These are phyloP conservation scores for Picus viridis DNA, from an alignment of 2,797 vertebrate genomes.

Conservation along the genomic window DNA sequence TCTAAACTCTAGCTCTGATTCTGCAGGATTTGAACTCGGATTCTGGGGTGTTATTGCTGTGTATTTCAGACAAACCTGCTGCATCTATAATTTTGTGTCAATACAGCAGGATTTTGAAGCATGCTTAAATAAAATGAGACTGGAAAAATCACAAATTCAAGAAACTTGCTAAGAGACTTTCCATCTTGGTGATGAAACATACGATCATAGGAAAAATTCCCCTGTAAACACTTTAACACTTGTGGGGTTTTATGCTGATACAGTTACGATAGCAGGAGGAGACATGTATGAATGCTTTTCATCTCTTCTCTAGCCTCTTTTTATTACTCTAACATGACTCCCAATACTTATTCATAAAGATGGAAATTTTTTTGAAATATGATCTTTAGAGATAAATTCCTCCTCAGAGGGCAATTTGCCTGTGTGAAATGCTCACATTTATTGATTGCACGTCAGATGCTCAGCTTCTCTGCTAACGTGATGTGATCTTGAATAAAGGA, in stretches of 20 bases:
- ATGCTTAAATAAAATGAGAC: not conserved
- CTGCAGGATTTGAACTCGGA: not conserved
- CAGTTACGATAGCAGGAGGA: not conserved
- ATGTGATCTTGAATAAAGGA: not conserved
- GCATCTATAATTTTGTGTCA: not conserved
- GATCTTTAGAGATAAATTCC: not conserved
- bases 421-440: not conserved
- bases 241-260: not conserved
- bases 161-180: not conserved
- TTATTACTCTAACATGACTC: not conserved
- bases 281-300: not conserved
- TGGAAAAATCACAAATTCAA: not conserved
- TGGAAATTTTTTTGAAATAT: not conserved
- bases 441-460: not conserved
- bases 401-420: constrained; percentile 8
- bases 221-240: not conserved
- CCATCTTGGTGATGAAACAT: not conserved
- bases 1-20: not conserved
- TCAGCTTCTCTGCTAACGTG: not conserved
- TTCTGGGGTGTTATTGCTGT: not conserved
- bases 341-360: not conserved
- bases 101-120: not conserved
- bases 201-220: not conserved
- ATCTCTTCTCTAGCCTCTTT: not conserved
- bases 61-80: not conserved